Percentiles rank a stretch among this genome's conserved stretches.
Evolutionary conservation across 2,888 invertebrate genomes (phyloP).

Genomic region (Netelia fuscicornis): DNA sequence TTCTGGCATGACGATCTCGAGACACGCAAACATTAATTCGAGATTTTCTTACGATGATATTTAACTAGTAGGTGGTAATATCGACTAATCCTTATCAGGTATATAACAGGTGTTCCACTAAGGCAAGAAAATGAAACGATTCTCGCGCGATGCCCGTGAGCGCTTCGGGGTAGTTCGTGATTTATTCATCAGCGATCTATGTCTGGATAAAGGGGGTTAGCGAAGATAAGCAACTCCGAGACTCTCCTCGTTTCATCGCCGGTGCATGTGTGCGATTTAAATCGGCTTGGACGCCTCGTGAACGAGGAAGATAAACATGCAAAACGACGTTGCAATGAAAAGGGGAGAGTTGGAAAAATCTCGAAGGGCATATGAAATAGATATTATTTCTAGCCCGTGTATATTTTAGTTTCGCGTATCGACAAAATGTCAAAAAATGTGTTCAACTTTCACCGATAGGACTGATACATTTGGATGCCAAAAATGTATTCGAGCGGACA

Average conservation of each 20-base stretch:
- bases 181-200: constrained; percentile 60
- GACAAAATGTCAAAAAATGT: not conserved
- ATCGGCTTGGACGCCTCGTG: not conserved
- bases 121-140: constrained; percentile 41
- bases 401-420: no score
- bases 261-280: not conserved
- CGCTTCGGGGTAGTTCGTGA: constrained; percentile 61
- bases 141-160: constrained; percentile 29
- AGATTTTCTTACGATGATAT: not conserved
- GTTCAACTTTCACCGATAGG: not conserved
- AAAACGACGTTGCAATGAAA: not conserved
- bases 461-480: not conserved
- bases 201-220: constrained; percentile 55
- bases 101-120: constrained; percentile 59
- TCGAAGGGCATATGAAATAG: no score
- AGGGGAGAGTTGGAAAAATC: not conserved
- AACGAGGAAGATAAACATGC: not conserved
- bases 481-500: not conserved
- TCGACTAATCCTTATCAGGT: constrained; percentile 18
- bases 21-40: not conserved
- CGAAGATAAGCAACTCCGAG: constrained; percentile 53
- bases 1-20: not conserved
- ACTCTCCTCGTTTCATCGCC: constrained; percentile 60
- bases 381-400: no score
- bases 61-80: constrained; percentile 7